Evolutionary conservation across 23 tunicate genomes (phyloP), one percentile per base, ranked within the genome.

Genomic region (Diplosoma virens): DNA sequence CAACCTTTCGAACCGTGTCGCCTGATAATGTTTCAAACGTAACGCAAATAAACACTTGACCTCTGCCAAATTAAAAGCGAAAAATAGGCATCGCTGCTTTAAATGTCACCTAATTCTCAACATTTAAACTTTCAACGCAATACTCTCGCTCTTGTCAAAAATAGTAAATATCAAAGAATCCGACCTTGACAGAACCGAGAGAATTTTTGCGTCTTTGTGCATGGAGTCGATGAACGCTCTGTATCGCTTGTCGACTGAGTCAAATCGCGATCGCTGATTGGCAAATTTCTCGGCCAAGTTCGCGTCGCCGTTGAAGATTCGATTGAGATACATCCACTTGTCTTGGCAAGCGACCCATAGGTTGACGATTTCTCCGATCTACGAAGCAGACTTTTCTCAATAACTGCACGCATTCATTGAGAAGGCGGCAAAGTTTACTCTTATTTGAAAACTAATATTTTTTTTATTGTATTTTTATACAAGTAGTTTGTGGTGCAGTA

Each of bases 311-410:
- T 54, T 47, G 33, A 84, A 92, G 9, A 92, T 77, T 33, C 67
- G 74, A 54, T 81, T 92, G 45, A 92, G 58, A 58, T 92, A 92
- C 93, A 80, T 82, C 97, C 97, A 92, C 36, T 92, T 92, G 76
- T 85, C 88, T 55, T 92, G 97, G 71, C 97, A 92, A 4, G 92
- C 64, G 32, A 82, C 82, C 97, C 97, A 92, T 61, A 85, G 21
- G 33, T 76, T 37, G 1, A 92, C 69, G 46, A 92, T 69, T 47
- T 92, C 97, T 0, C 80, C 81, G 45, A 92, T 80, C 97, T 92
- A 36, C 29, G 25, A 75, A 18, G 6, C 18, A 56, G 9, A 9
- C 9, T 41, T 41, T 41, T 41, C 11, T 41, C 9, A n/a, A n/a
- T n/a, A n/a, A n/a, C n/a, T n/a, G n/a, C n/a, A n/a, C n/a, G n/a